Conservation (phyloP, 2,797 vertebrate genomes). For the Dendrocincla tyrannina region DNA sequence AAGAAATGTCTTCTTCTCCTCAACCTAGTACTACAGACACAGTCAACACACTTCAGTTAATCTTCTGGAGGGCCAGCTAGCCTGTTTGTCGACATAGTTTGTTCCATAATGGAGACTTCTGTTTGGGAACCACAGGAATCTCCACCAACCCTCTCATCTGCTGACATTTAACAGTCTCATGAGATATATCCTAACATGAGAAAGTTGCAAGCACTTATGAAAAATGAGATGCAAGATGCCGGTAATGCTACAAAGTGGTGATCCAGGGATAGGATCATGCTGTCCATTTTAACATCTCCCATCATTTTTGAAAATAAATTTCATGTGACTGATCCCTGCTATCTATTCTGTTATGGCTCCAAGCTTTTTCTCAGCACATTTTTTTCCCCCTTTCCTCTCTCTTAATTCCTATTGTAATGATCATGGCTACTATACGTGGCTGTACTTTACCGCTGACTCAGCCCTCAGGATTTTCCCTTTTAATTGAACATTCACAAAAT, state of each 20-base stretch:
- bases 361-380: neutral
- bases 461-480: neutral
- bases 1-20: neutral
- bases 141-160: neutral
- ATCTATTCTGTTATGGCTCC: neutral
- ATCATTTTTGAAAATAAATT: neutral
- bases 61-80: neutral
- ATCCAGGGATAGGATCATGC: neutral
- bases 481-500: neutral
- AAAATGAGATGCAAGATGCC: neutral
- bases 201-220: neutral
- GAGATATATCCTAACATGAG: neutral
- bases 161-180: neutral
- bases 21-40: neutral
- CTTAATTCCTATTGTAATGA: neutral
- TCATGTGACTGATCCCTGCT: neutral
- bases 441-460: neutral
- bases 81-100: neutral
- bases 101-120: neutral
- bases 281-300: neutral
- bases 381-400: neutral
- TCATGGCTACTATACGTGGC: neutral
- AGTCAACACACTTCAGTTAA: neutral
- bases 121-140: neutral
- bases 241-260: neutral